These are phyloP conservation scores for Mamestra brassicae DNA, from an alignment of 2,888 invertebrate species.

Conservation along the genomic window DNA sequence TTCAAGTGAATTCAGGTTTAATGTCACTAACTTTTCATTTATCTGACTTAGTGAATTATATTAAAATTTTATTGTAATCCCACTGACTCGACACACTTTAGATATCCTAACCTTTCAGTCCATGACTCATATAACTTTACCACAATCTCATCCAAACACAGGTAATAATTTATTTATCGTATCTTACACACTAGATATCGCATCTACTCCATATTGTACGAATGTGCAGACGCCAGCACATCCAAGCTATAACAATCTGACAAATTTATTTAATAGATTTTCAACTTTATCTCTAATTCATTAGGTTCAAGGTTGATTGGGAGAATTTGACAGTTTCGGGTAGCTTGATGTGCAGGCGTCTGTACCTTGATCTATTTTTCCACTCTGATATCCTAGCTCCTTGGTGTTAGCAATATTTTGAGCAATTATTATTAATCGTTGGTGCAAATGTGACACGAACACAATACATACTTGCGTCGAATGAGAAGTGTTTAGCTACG, in stretches of 20 bases:
- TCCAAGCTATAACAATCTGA: too few relatives aligned
- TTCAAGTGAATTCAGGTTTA: slow-evolving; percentile 74
- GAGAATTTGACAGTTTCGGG: too few relatives aligned
- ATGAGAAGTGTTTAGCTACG: slow-evolving; percentile 67
- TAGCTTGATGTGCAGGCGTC: too few relatives aligned
- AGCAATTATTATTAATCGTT: slow-evolving; percentile 72
- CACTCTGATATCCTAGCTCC: slow-evolving; percentile 50
- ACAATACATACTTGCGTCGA: slow-evolving; percentile 57
- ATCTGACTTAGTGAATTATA: slow-evolving; percentile 83
- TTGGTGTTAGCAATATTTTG: slow-evolving; percentile 71
- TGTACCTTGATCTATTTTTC: slow-evolving; percentile 52
- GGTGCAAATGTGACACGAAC: slow-evolving; percentile 65
- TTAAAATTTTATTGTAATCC: slow-evolving; percentile 72
- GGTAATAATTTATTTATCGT: slow-evolving; percentile 67
- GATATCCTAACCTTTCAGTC: slow-evolving; percentile 81
- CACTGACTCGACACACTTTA: slow-evolving; percentile 72
- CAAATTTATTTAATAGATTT: too few relatives aligned
- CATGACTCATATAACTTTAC: slow-evolving; percentile 78
- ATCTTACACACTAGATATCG: slow-evolving; percentile 73
- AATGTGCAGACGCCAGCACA: slow-evolving; percentile 34
- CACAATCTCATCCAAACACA: slow-evolving; percentile 76
- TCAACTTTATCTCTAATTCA: too few relatives aligned
- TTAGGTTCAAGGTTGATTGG: too few relatives aligned
- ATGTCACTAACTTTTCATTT: slow-evolving; percentile 65
- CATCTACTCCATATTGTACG: slow-evolving; percentile 62